Conservation (phyloP, 2,888 invertebrate species). For the Chaetogeoica ovagalla region DNA sequence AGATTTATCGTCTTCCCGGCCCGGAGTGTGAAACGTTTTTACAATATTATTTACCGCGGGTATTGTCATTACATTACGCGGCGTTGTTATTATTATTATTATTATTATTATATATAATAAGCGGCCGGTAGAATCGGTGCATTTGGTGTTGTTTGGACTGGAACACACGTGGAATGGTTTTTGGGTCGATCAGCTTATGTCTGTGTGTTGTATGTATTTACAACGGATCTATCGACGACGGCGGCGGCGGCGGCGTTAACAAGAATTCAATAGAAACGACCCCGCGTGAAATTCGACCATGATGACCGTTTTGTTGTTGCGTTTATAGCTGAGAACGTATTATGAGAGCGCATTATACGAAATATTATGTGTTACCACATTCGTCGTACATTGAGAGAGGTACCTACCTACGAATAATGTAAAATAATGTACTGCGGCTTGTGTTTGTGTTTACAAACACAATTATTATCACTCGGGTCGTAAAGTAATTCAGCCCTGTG, state of each 20-base stretch:
- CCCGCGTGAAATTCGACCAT: constrained; percentile 30
- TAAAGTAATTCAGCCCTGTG: constrained; percentile 25
- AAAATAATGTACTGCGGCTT: neutral
- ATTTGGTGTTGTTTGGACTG: no score
- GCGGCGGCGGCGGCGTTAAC: constrained; percentile 43
- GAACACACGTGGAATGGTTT: no score
- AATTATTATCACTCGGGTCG: constrained; percentile 16
- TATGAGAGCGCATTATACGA: neutral
- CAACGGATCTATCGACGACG: neutral
- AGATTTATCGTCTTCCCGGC: constrained; percentile 32
- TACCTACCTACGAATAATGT: no score
- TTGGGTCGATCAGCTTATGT: no score
- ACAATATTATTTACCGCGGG: neutral
- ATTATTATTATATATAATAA: no score
- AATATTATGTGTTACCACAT: neutral
- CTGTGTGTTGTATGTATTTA: no score
- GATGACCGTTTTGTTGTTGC: neutral
- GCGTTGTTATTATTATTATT: no score
- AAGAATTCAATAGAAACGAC: constrained; percentile 17
- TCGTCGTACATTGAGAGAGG: no score
- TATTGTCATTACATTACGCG: no score
- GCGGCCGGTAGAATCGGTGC: no score
- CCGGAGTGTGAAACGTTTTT: constrained; percentile 17
- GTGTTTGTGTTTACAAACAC: no score
- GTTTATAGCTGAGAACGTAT: no score